Evolutionary conservation across 2,797 vertebrate genomes (phyloP).

Genomic region (Enteromius trimaculatus): DNA sequence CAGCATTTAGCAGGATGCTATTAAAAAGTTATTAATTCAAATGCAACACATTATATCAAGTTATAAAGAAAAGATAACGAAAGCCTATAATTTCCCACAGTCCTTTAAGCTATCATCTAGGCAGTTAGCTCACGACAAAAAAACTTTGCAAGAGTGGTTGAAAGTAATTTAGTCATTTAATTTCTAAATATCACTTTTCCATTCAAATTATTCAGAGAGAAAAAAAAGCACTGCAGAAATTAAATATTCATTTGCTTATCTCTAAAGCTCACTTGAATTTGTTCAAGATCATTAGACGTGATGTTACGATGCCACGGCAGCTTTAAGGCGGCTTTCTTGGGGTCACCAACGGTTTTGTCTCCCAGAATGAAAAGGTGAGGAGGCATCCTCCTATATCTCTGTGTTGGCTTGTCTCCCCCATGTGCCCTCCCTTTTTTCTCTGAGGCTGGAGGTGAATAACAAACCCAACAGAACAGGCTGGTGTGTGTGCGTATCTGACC

Average conservation of each 20-base stretch:
- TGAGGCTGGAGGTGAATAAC: conserved; percentile 43
- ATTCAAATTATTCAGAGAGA: background rate
- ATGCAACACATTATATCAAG: background rate
- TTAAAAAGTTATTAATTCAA: background rate
- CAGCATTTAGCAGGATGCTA: background rate
- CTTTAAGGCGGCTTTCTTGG: background rate
- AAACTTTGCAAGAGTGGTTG: background rate
- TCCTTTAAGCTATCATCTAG: background rate
- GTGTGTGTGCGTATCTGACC: background rate
- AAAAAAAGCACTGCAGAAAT: background rate
- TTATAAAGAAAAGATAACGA: background rate
- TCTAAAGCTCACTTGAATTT: background rate
- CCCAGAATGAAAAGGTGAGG: conserved; percentile 19
- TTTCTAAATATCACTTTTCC: background rate
- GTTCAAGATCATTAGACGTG: background rate
- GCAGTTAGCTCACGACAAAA: background rate
- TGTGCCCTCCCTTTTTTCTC: conserved; percentile 34
- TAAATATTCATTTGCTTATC: background rate
- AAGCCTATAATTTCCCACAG: background rate
- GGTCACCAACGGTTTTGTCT: background rate
- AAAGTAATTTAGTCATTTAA: background rate
- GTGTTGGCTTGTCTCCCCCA: background rate
- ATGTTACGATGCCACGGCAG: background rate
- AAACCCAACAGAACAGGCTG: background rate
- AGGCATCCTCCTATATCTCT: conserved; percentile 6